Evolutionary conservation across 2,113 vertebrate species (phyloP), one percentile per base, ranked within the genome.

Genomic region (Dascyllus trimaculatus): DNA sequence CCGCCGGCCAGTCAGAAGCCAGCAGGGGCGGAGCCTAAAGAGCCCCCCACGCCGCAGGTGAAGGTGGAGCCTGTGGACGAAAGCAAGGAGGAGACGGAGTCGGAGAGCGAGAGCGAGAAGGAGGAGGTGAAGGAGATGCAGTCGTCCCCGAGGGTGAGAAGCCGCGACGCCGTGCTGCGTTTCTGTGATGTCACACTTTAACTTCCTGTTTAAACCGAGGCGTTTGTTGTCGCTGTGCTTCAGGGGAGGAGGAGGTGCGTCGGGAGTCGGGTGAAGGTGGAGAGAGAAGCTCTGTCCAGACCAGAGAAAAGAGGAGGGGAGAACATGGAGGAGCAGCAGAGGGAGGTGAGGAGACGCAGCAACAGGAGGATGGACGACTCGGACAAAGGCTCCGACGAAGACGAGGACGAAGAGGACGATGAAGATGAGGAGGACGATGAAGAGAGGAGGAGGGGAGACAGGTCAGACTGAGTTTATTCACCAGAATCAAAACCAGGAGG

Each of bases 341-440:
- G 75, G 61, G 94, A 94, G 54, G 22, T 68, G 57, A 94, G 91
- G 74, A 90, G 93, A 18, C 92, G 92, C 75, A 94, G 92, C 80
- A 85, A 75, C 73, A 95, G 93, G 79, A 95, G 94, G 40, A 93
- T 95, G 62, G 97, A 98, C 17, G 97, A 97, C 84, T 98, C 96
- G 0, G 98, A 99, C 56, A 96, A 88, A 80, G 97, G 98, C 46
- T 97, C 97, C 0, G 97, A 98, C 0, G 97, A 98, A 5, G 98
- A 95, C 7, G 93, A 94, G 0, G 85, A 89, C 0, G 93, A 94
- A 0, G 93, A 94, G 0, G 94, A 98, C 0, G 96, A 98, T 0
- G 96, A 97, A 25, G 96, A 94, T 2, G 96, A 96, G 0, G 97
- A 97, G 15, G 97, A 94, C 0, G 96, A 97, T 0, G 87, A 96